These are phyloP conservation scores for Drosophila baimaii DNA, from an alignment of 1,140 invertebrate genomes.

Conservation along the genomic window DNA sequence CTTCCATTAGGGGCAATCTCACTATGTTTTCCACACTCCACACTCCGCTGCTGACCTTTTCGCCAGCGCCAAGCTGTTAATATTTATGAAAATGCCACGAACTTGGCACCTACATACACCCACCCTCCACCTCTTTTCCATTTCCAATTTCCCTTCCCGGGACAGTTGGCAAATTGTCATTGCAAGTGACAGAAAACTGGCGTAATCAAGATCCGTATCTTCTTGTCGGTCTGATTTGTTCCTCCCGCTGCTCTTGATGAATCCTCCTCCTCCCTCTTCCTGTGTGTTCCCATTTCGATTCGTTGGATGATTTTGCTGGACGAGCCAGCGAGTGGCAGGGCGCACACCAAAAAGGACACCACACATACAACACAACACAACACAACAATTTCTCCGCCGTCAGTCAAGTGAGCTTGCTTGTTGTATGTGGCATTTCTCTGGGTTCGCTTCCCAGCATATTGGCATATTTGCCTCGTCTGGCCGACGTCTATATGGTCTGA, in stretches of 20 bases:
- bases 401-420: slow-evolving; percentile 11
- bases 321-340: background rate
- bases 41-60: slow-evolving; percentile 54
- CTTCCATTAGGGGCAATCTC: slow-evolving; percentile 54
- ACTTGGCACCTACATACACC: slow-evolving; percentile 46
- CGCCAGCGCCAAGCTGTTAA: slow-evolving; percentile 47
- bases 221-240: slow-evolving; percentile 66
- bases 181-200: slow-evolving; percentile 40
- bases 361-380: background rate
- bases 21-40: slow-evolving; percentile 2
- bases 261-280: too few species aligned
- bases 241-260: slow-evolving; percentile 15
- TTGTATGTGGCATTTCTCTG: slow-evolving; percentile 34
- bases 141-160: slow-evolving; percentile 6
- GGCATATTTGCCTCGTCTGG: slow-evolving; percentile 59
- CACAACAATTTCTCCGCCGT: slow-evolving; percentile 15
- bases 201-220: slow-evolving; percentile 70
- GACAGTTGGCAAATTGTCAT: slow-evolving; percentile 69
- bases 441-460: slow-evolving; percentile 38
- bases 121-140: background rate
- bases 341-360: background rate
- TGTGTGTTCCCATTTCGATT: slow-evolving; percentile 35
- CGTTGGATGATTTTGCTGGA: slow-evolving; percentile 29
- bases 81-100: slow-evolving; percentile 67
- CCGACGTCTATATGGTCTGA: slow-evolving; percentile 56